Evolutionary conservation across 2,888 invertebrate species (phyloP).

Genomic region (Teleiodes luculella): DNA sequence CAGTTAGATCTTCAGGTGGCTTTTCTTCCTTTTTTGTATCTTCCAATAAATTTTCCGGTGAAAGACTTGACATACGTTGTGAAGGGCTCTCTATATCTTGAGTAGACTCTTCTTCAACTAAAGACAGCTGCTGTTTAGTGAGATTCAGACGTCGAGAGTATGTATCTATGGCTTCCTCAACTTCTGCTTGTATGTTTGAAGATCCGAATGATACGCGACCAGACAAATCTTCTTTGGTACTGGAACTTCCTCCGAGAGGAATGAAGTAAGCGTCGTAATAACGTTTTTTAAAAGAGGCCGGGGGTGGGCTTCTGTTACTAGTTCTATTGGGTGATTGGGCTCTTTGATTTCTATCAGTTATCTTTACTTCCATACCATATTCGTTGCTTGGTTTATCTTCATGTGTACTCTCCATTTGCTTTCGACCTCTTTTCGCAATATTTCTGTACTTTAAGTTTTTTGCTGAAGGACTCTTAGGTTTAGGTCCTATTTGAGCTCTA

Average conservation of each 20-base stretch:
- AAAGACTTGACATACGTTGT: constrained; percentile 52
- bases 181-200: constrained; percentile 39
- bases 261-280: constrained; percentile 62
- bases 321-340: constrained; percentile 43
- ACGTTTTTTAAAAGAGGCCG: constrained; percentile 50
- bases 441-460: constrained; percentile 62
- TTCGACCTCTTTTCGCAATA: constrained; percentile 51
- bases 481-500: constrained; percentile 62
- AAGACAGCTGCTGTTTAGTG: constrained; percentile 65
- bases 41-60: constrained; percentile 51
- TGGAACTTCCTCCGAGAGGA: constrained; percentile 41
- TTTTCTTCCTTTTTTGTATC: constrained; percentile 31
- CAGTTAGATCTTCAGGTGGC: constrained; percentile 29
- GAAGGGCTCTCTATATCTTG: constrained; percentile 70
- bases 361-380: constrained; percentile 64
- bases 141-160: constrained; percentile 50
- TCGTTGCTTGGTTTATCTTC: constrained; percentile 40
- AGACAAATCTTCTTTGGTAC: constrained; percentile 35
- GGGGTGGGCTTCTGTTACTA: constrained; percentile 38
- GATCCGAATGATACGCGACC: constrained; percentile 51
- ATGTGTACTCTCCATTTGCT: constrained; percentile 45
- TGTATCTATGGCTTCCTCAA: constrained; percentile 53
- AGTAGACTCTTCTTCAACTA: constrained; percentile 73
- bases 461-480: constrained; percentile 46
- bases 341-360: constrained; percentile 46